A percentile compares a stretch with the other conserved stretches of the same genome.
These are phyloP conservation scores for Leptoteleia sp. DNA, from an alignment of 1,140 invertebrate genomes.

Conservation along the genomic window DNA sequence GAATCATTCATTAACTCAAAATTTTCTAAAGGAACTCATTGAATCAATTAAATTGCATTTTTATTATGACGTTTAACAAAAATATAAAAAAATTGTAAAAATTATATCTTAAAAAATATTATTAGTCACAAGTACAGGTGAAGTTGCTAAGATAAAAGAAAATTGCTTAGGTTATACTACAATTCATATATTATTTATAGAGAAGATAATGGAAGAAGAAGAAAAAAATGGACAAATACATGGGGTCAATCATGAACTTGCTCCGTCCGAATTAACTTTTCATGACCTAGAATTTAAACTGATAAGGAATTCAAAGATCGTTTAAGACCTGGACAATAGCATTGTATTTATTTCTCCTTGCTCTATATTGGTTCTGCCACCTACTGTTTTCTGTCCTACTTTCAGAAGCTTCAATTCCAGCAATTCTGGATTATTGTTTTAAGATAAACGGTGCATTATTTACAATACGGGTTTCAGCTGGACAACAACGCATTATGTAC, in stretches of 20 bases:
- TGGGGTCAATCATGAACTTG: conserved; percentile 24
- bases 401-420: conserved; percentile 29
- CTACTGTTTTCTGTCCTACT: conserved; percentile 33
- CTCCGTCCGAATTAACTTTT: conserved; percentile 27
- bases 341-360: conserved; percentile 48
- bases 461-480: conserved; percentile 1
- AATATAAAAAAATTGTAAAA: too few species aligned
- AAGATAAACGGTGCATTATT: conserved; percentile 14
- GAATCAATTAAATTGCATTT: too few species aligned
- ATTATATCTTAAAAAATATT: too few species aligned
- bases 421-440: conserved; percentile 19
- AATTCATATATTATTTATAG: too few species aligned
- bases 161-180: too few species aligned
- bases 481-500: background rate
- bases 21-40: too few species aligned
- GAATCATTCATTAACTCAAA: too few species aligned
- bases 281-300: conserved; percentile 24
- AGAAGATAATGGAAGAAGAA: too few species aligned
- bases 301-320: conserved; percentile 43
- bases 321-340: conserved; percentile 27
- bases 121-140: too few species aligned
- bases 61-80: too few species aligned
- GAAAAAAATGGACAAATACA: too few species aligned
- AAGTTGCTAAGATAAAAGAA: too few species aligned
- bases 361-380: conserved; percentile 41